These are phyloP conservation scores for Trichogramma evanescens DNA, from an alignment of 2,888 invertebrate genomes.

Conservation along the genomic window DNA sequence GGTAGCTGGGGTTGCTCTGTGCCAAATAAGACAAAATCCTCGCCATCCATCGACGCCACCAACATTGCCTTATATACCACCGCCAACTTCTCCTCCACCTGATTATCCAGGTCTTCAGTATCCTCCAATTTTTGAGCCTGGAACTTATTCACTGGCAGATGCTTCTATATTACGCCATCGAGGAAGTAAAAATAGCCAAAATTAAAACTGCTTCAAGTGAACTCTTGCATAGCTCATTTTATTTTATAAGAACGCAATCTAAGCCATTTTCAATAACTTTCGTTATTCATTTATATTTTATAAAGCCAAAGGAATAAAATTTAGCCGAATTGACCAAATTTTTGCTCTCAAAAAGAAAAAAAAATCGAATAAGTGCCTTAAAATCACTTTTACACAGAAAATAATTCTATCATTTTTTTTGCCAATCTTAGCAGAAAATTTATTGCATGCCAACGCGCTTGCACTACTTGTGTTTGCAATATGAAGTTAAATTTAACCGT, in stretches of 20 bases:
- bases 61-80: constrained; percentile 40
- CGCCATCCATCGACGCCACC: constrained; percentile 36
- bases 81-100: constrained; percentile 48
- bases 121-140: constrained; percentile 79
- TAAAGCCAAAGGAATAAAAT: too few species aligned
- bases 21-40: constrained; percentile 26
- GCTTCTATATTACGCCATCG: constrained; percentile 42
- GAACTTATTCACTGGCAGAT: constrained; percentile 68
- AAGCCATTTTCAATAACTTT: too few species aligned
- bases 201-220: not conserved
- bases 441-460: too few species aligned
- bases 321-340: too few species aligned
- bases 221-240: too few species aligned
- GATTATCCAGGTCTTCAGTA: constrained; percentile 78
- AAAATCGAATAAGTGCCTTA: too few species aligned
- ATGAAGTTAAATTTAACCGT: constrained; percentile 25
- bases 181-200: constrained; percentile 12
- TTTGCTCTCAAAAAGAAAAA: too few species aligned
- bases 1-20: constrained; percentile 9
- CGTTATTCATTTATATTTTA: too few species aligned
- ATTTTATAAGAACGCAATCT: not conserved
- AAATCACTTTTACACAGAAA: too few species aligned
- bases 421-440: too few species aligned
- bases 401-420: too few species aligned
- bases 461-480: too few species aligned